Evolutionary conservation across 2,888 invertebrate species (phyloP).

Genomic region (Dendrolimus pini): DNA sequence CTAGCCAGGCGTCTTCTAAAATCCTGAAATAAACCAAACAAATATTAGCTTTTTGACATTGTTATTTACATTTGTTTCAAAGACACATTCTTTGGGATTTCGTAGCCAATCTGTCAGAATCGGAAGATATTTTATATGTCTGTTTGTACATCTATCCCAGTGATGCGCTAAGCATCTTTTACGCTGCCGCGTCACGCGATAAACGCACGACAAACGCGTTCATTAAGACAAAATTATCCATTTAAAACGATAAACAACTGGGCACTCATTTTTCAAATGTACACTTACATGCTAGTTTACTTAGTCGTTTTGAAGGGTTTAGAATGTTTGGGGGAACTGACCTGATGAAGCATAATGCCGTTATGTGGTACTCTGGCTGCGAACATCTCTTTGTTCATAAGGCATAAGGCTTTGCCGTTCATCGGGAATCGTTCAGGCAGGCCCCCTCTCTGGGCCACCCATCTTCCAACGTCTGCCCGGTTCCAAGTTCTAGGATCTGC

Average conservation of each 20-base stretch:
- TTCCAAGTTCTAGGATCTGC: constrained; percentile 84
- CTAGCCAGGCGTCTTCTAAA: constrained; percentile 80
- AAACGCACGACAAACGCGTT: too few relatives aligned
- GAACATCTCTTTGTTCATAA: constrained; percentile 88
- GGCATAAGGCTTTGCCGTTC: constrained; percentile 88
- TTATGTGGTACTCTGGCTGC: constrained; percentile 81
- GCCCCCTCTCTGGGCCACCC: constrained; percentile 79
- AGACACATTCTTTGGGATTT: not conserved
- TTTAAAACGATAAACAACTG: too few relatives aligned
- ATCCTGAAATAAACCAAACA: constrained; percentile 40
- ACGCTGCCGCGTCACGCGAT: too few relatives aligned
- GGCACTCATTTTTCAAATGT: too few relatives aligned
- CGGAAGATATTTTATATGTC: too few relatives aligned
- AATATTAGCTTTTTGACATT: not conserved
- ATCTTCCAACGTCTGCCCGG: constrained; percentile 81
- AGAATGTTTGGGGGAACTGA: constrained; percentile 13
- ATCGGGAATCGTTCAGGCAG: constrained; percentile 82
- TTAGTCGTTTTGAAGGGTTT: too few relatives aligned
- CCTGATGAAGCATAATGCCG: constrained; percentile 82
- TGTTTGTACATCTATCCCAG: too few relatives aligned
- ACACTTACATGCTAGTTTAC: too few relatives aligned
- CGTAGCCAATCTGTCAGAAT: too few relatives aligned
- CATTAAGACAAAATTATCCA: too few relatives aligned
- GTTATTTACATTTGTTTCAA: not conserved
- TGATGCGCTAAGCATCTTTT: too few relatives aligned